Evolutionary conservation across 2,888 invertebrate genomes (phyloP).

Genomic region (Elysia crispata): DNA sequence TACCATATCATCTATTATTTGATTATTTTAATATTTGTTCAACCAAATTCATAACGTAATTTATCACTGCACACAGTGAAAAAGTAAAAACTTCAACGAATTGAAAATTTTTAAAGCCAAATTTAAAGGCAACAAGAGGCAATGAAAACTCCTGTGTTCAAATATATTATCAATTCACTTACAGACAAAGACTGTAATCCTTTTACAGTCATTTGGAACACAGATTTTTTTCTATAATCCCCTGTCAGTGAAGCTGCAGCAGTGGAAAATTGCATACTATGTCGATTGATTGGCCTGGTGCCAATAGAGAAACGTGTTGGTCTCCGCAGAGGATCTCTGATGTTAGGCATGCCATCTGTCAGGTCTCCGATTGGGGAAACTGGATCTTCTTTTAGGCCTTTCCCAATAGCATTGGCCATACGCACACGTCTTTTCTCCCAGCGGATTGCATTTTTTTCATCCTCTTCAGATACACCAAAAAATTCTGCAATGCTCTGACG

Average conservation of each 20-base stretch:
- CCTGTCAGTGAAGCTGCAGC: conserved; percentile 59
- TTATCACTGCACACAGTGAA: not conserved
- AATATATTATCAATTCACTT: too few species aligned
- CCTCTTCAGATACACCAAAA: conserved; percentile 90
- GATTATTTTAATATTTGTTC: too few species aligned
- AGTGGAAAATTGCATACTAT: conserved; percentile 60
- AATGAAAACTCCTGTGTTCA: too few species aligned
- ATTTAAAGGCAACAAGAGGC: too few species aligned
- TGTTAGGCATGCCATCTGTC: conserved; percentile 58
- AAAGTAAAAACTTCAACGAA: not conserved
- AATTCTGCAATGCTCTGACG: conserved; percentile 89
- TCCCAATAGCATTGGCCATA: conserved; percentile 62
- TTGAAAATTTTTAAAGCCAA: not conserved
- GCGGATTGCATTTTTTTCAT: conserved; percentile 80
- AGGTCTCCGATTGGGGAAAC: conserved; percentile 46
- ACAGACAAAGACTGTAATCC: conserved; percentile 89
- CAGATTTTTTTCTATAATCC: conserved; percentile 82
- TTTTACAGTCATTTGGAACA: conserved; percentile 88
- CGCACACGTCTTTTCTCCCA: conserved; percentile 86
- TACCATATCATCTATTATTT: too few species aligned
- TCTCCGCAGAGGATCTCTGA: conserved; percentile 65
- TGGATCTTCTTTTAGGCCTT: conserved; percentile 57
- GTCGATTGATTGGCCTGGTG: conserved; percentile 6
- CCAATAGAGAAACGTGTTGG: conserved; percentile 13
- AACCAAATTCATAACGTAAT: not conserved